Conservation (phyloP, 2,797 vertebrate species). For the Microtus obscurus region DNA sequence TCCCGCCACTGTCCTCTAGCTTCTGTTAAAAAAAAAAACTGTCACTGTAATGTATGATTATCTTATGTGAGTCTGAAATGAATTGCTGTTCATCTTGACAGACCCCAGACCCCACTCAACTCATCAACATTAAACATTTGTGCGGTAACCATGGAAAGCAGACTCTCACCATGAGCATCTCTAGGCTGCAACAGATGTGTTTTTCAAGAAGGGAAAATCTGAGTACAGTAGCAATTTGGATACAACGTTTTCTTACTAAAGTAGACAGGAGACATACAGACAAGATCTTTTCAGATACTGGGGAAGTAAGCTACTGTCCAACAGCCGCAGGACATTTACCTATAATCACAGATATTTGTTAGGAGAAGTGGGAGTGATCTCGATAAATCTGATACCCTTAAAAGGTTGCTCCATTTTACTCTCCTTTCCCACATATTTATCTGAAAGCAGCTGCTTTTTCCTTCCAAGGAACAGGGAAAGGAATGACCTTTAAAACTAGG, state of each 20-base stretch:
- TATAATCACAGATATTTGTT: slow-evolving; percentile 17
- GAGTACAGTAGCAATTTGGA: slow-evolving; percentile 2
- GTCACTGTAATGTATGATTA: slow-evolving; percentile 26
- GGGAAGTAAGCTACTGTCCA: slow-evolving; percentile 18
- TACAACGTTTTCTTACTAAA: slow-evolving; percentile 20
- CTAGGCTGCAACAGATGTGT: slow-evolving; percentile 19
- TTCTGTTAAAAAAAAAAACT: background rate
- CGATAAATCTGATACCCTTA: background rate
- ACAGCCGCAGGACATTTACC: slow-evolving; percentile 42
- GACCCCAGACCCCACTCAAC: slow-evolving; percentile 19
- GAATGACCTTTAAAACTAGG: background rate
- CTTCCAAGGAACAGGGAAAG: slow-evolving; percentile 41
- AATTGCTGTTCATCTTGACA: slow-evolving; percentile 37
- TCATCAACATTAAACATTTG: background rate
- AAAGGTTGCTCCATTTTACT: slow-evolving; percentile 44
- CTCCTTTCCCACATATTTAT: background rate
- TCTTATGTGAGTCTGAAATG: slow-evolving; percentile 19
- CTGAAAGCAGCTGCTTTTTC: slow-evolving; percentile 4
- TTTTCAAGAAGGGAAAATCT: slow-evolving; percentile 60
- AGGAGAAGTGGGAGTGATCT: slow-evolving; percentile 6
- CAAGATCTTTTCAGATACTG: slow-evolving; percentile 27
- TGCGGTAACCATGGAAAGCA: slow-evolving; percentile 14
- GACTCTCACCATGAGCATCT: slow-evolving; percentile 49
- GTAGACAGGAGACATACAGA: background rate
- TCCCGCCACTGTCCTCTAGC: background rate